A percentile compares a stretch with the other conserved stretches of the same genome.
Evolutionary conservation across 2,888 invertebrate genomes (phyloP).

Genomic region (Hypolimnas misippus): DNA sequence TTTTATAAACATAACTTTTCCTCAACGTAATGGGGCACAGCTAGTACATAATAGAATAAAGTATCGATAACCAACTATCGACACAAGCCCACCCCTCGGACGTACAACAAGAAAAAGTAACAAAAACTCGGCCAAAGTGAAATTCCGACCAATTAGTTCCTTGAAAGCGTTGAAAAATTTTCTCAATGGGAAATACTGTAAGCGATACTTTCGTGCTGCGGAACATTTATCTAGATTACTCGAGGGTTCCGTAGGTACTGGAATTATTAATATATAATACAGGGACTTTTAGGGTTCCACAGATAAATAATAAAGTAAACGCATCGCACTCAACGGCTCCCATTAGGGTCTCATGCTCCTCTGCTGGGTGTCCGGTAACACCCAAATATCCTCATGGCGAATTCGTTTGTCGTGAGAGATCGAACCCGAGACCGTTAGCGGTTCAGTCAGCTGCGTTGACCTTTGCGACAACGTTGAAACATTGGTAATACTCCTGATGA

Average conservation of each 20-base stretch:
- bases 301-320: not conserved
- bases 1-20: no score
- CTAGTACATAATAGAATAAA: no score
- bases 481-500: no score
- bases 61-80: conserved; percentile 36
- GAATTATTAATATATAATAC: not conserved
- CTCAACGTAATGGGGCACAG: no score
- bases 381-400: no score
- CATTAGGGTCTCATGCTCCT: no score
- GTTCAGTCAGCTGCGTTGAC: no score
- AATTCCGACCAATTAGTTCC: conserved; percentile 64
- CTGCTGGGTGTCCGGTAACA: no score
- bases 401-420: no score
- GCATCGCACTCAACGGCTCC: no score
- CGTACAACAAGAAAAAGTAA: conserved; percentile 37
- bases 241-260: not conserved
- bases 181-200: conserved; percentile 24
- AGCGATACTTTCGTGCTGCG: conserved; percentile 18
- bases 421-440: no score
- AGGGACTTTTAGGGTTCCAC: not conserved
- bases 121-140: conserved; percentile 51
- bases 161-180: conserved; percentile 48
- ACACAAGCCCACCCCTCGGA: conserved; percentile 4
- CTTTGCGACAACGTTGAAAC: no score
- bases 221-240: conserved; percentile 8